phyloP scores from a whole-genome alignment of 2,888 invertebrate species.

The Mythimna ferrago region DNA sequence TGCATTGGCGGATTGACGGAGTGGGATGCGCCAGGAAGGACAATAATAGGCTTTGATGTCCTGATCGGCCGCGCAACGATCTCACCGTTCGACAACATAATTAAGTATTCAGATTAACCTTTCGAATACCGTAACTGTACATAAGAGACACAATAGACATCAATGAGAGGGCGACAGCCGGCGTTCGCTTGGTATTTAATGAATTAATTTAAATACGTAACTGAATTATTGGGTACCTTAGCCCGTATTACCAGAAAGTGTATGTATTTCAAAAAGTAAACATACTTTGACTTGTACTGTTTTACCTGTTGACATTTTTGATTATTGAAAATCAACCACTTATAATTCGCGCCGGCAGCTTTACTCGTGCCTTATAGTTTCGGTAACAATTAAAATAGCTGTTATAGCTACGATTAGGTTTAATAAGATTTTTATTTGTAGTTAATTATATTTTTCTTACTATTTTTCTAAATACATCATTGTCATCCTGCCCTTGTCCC shows the following conservation, averaged over 20 bases:
- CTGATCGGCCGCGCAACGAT: neutral
- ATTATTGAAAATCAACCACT: neutral
- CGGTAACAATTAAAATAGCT: neutral
- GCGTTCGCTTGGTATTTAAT: too few species aligned
- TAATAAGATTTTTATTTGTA: too few species aligned
- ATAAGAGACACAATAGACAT: too few species aligned
- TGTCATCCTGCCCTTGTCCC: too few species aligned
- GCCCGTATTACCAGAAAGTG: neutral
- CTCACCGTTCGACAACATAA: neutral
- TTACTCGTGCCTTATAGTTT: neutral
- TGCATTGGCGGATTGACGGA: conserved; percentile 24
- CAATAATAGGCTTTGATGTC: neutral
- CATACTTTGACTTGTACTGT: neutral
- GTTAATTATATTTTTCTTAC: too few species aligned
- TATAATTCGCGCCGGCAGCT: neutral
- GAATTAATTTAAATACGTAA: neutral
- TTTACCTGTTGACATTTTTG: neutral
- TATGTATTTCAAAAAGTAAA: neutral
- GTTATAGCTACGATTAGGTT: neutral
- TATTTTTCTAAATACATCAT: too few species aligned
- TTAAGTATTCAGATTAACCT: neutral
- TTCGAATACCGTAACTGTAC: too few species aligned
- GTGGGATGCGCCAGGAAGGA: conserved; percentile 32
- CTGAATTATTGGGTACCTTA: neutral
- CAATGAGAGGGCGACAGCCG: too few species aligned